phyloP scores from a whole-genome alignment of 2,113 vertebrate genomes.

The Podarcis cretensis region DNA sequence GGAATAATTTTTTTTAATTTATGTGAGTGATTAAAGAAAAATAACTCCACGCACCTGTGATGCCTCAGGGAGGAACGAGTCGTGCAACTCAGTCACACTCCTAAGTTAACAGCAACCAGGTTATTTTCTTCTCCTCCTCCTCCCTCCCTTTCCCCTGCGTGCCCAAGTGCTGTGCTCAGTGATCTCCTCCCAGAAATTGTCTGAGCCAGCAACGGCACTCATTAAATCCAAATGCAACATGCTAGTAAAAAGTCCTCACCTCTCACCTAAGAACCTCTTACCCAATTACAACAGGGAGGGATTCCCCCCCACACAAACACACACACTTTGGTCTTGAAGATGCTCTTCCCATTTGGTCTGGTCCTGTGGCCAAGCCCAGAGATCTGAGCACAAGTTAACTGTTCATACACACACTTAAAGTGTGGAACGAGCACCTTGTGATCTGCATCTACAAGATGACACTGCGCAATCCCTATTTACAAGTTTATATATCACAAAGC shows the following conservation, averaged over 20 bases:
- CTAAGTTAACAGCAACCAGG: constrained; percentile 64
- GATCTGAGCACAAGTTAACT: background rate
- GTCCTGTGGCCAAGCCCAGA: background rate
- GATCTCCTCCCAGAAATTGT: constrained; percentile 21
- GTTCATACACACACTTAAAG: background rate
- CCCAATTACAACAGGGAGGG: constrained; percentile 4
- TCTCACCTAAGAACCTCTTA: constrained; percentile 1
- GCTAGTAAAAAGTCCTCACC: constrained; percentile 6
- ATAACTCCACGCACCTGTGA: constrained; percentile 78
- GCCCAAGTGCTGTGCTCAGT: constrained; percentile 20
- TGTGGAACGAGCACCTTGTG: background rate
- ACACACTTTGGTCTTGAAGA: background rate
- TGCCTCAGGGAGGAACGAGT: constrained; percentile 75
- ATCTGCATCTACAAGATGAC: background rate
- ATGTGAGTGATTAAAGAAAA: constrained; percentile 82
- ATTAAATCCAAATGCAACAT: background rate
- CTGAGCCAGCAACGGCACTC: background rate
- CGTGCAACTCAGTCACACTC: constrained; percentile 67
- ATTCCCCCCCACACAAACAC: background rate
- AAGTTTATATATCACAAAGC: background rate
- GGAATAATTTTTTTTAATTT: constrained; percentile 79
- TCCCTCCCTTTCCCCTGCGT: constrained; percentile 41
- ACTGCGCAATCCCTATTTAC: background rate
- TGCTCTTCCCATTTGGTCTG: background rate
- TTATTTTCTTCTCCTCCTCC: constrained; percentile 53